phyloP scores from a whole-genome alignment of 30 jellyfish, hydroid and myxozoan species.

The Aurelia coerulea region DNA sequence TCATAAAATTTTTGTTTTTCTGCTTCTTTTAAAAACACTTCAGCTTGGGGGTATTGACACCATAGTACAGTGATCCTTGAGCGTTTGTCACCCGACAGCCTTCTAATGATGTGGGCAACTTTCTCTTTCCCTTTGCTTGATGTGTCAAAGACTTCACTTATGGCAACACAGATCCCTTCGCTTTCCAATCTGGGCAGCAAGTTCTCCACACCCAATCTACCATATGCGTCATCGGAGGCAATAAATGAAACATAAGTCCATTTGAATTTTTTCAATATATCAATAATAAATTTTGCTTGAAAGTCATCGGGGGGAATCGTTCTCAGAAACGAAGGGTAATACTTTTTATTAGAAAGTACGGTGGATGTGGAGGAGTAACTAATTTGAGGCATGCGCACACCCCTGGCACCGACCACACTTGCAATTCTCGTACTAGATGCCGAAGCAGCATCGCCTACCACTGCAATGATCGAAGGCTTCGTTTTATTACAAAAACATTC shows the following conservation, averaged over 20 bases:
- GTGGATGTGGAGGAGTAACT: conserved; percentile 98
- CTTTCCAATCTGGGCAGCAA: conserved; percentile 79
- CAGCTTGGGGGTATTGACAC: conserved; percentile 98
- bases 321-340: conserved; percentile 93
- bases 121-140: conserved; percentile 65
- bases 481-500: conserved; percentile 77
- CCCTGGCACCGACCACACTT: conserved; percentile 84
- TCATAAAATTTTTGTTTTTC: conserved; percentile 58
- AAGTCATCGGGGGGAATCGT: conserved; percentile 96
- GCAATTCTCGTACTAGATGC: conserved; percentile 87
- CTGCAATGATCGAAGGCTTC: conserved; percentile 59
- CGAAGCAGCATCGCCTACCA: conserved; percentile 98
- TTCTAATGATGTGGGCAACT: conserved; percentile 52
- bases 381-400: conserved; percentile 79
- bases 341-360: conserved; percentile 78
- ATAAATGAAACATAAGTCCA: conserved; percentile 94
- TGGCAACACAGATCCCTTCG: conserved; percentile 82
- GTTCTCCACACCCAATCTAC: conserved; percentile 90
- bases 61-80: conserved; percentile 88
- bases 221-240: conserved; percentile 98
- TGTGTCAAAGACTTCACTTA: conserved; percentile 82
- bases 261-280: conserved; percentile 53
- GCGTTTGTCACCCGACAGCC: conserved; percentile 55
- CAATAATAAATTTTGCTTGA: conserved; percentile 90
- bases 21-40: conserved; percentile 77